Evolutionary conservation across 2,797 vertebrate genomes (phyloP).

Genomic region (Epinephelus awoara): DNA sequence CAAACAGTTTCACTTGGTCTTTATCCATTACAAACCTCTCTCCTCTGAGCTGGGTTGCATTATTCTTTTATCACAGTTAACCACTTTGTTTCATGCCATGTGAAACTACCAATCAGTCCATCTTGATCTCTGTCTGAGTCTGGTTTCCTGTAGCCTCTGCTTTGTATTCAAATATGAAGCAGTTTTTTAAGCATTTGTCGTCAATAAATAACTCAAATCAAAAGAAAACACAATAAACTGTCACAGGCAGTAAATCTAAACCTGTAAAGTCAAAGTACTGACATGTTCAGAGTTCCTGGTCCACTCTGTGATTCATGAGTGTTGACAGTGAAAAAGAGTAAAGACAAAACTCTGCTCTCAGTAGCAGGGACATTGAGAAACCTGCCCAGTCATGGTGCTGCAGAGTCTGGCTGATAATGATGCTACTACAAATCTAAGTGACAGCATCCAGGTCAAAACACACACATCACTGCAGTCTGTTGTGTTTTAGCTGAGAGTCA

Average conservation of each 20-base stretch:
- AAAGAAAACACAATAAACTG: background rate
- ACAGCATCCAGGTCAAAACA: too few species aligned
- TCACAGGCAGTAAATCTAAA: background rate
- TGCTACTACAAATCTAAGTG: background rate
- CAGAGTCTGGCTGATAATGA: background rate
- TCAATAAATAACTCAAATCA: background rate
- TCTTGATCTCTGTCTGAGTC: background rate
- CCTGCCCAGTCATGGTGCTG: background rate
- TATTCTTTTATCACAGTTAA: constrained; percentile 21
- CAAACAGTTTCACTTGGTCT: background rate
- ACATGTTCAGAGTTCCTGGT: background rate
- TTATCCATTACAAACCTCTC: background rate
- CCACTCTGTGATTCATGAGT: background rate
- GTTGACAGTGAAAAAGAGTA: background rate
- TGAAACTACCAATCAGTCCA: background rate
- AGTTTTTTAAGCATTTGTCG: too few species aligned
- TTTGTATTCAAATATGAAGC: too few species aligned
- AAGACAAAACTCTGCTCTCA: background rate
- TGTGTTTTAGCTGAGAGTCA: too few species aligned
- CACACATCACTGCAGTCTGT: background rate
- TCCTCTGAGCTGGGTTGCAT: constrained; percentile 7
- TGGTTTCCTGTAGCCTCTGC: background rate
- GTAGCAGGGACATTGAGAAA: background rate
- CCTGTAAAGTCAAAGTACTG: background rate
- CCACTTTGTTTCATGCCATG: background rate